phyloP scores from a whole-genome alignment of 1,140 invertebrate genomes.

The Parapsyche elsis region DNA sequence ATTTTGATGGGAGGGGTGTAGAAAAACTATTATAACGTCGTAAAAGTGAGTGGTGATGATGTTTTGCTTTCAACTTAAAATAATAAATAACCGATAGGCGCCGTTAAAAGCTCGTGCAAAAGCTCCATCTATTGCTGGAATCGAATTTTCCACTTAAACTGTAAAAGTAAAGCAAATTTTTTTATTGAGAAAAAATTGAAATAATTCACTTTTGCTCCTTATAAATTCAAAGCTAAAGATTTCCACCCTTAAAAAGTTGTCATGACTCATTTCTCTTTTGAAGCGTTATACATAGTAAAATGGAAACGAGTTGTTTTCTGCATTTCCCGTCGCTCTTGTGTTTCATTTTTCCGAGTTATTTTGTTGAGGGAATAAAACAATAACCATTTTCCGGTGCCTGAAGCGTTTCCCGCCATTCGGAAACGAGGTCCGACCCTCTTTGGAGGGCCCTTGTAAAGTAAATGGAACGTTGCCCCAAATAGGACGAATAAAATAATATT shows the following conservation, averaged over 20 bases:
- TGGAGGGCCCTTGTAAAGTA: constrained; percentile 28
- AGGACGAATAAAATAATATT: constrained; percentile 7
- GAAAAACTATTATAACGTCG: constrained; percentile 9
- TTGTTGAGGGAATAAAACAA: constrained; percentile 30
- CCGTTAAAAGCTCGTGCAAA: not conserved
- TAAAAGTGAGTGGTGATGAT: constrained; percentile 15
- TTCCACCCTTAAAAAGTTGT: not conserved
- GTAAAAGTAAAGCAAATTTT: not conserved
- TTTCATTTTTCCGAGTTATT: constrained; percentile 6
- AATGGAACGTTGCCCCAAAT: constrained; percentile 30
- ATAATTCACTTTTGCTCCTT: not conserved
- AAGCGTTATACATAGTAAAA: not conserved
- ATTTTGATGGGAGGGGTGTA: not conserved
- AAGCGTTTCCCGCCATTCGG: constrained; percentile 21
- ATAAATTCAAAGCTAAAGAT: not conserved
- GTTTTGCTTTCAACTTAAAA: constrained; percentile 28
- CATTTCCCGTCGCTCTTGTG: not conserved
- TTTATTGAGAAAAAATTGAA: not conserved
- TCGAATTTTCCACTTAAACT: not conserved
- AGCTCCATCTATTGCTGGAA: not conserved
- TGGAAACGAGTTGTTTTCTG: constrained; percentile 29
- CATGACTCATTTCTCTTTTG: not conserved
- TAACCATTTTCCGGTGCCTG: constrained; percentile 35
- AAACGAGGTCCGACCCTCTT: constrained; percentile 30
- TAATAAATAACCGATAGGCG: constrained; percentile 18